Percentiles rank a stretch among this genome's conserved stretches.
Evolutionary conservation across 2,797 vertebrate species (phyloP).

Genomic region (Ibycter americanus): DNA sequence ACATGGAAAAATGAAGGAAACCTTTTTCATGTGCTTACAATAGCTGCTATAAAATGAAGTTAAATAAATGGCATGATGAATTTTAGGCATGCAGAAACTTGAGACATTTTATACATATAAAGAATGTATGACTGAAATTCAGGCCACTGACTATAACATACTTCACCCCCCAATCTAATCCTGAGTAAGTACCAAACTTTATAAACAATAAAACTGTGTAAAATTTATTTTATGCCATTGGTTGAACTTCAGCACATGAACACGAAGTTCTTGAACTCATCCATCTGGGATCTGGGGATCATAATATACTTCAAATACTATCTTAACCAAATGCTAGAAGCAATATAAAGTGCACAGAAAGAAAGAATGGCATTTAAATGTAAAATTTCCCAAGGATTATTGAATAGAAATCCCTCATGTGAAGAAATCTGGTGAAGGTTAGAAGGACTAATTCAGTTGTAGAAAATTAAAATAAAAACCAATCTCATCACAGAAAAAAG

Average conservation of each 20-base stretch:
- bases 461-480: not conserved
- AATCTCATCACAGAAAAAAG: not conserved
- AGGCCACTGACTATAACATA: not conserved
- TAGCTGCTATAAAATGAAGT: not conserved
- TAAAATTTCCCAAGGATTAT: not conserved
- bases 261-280: not conserved
- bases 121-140: not conserved
- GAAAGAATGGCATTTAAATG: not conserved
- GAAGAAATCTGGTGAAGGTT: not conserved
- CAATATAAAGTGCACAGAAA: not conserved
- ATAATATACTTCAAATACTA: not conserved
- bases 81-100: not conserved
- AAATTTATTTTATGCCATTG: not conserved
- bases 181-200: not conserved
- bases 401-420: not conserved
- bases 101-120: not conserved
- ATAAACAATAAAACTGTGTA: not conserved
- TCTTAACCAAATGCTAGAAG: not conserved
- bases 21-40: not conserved
- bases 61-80: not conserved
- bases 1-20: not conserved
- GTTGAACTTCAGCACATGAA: not conserved
- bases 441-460: not conserved
- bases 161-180: not conserved
- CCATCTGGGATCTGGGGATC: not conserved